Evolutionary conservation across 2,888 invertebrate species (phyloP), one percentile per base, ranked within the genome.

Genomic region (Phyllotreta striolata): DNA sequence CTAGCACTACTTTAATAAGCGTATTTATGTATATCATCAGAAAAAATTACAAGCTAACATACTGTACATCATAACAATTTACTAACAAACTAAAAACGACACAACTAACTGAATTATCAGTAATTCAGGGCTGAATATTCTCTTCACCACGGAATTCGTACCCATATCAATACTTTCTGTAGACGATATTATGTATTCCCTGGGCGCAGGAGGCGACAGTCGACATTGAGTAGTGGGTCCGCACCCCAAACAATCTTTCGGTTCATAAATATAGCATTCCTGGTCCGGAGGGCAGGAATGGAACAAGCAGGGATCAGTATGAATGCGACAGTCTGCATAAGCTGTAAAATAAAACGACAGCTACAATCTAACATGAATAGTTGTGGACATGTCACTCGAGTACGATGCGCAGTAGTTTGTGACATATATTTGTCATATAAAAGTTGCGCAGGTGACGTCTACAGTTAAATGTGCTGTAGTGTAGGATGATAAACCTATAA

Each of bases 251-350:
- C 77, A 77, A 12, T 72, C 66, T 41, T 66, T 46, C 43, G 78
- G 75, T 57, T 74, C 64, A 56, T 71, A 76, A n/a, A 75, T 61
- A 55, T 74, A 74, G 64, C 80, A 79, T 38, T 77, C 76, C 64
- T 74, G 70, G 41, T 75, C 77, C 34, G 73, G 71, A 41, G 79
- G 77, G 62, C 80, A 80, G 52, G 73, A 71, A 59, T 72, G 66
- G 24, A 72, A 66, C 39, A 70, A 47, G 60, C 80, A 80, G 6
- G 74, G 74, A 66, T 79, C 71, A 35, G 69, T 55, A 35, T 37
- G 34, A 44, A 68, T 54, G 34, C 70, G 64, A 55, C 80, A 80
- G 49, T 76, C 72, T 46, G 71, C 66, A 67, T 76, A 76, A 9
- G 76, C 80, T 80, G 52, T 24, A 62, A 68, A 70, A 63, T 41